Conservation (phyloP, 1,140 invertebrate genomes). For the Cyrtorhinus lividipennis region DNA sequence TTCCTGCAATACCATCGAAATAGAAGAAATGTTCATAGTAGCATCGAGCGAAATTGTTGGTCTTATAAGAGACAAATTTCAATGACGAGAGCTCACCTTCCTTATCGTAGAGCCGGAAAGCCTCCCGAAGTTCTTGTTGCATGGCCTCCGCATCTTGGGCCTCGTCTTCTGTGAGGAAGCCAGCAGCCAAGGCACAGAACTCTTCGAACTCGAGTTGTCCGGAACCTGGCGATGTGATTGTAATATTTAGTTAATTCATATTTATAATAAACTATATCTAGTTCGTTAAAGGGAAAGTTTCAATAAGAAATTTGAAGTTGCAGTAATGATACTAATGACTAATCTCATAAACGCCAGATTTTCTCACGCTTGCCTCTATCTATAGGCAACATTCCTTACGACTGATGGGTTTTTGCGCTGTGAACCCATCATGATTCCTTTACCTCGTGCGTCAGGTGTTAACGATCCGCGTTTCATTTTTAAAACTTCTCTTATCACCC, state of each 20-base stretch:
- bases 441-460: too few species aligned
- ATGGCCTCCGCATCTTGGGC: slow-evolving; percentile 79
- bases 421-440: too few species aligned
- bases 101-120: slow-evolving; percentile 79
- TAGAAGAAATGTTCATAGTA: background rate
- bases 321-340: too few species aligned
- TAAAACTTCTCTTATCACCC: too few species aligned
- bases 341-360: too few species aligned
- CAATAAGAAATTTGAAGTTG: background rate
- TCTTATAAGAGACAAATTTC: background rate
- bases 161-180: slow-evolving; percentile 60
- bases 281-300: background rate
- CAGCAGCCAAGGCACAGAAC: slow-evolving; percentile 67
- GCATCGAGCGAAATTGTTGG: too few species aligned
- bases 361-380: too few species aligned
- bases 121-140: slow-evolving; percentile 71
- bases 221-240: slow-evolving; percentile 31
- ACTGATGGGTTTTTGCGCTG: too few species aligned
- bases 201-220: slow-evolving; percentile 75
- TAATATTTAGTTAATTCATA: background rate
- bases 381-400: too few species aligned
- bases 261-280: background rate
- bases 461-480: too few species aligned
- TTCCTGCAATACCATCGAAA: slow-evolving; percentile 30
- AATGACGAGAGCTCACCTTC: slow-evolving; percentile 56